Evolutionary conservation across 2,113 vertebrate genomes (phyloP), one percentile per base, ranked within the genome.

Genomic region (Diphyllodes magnificus): DNA sequence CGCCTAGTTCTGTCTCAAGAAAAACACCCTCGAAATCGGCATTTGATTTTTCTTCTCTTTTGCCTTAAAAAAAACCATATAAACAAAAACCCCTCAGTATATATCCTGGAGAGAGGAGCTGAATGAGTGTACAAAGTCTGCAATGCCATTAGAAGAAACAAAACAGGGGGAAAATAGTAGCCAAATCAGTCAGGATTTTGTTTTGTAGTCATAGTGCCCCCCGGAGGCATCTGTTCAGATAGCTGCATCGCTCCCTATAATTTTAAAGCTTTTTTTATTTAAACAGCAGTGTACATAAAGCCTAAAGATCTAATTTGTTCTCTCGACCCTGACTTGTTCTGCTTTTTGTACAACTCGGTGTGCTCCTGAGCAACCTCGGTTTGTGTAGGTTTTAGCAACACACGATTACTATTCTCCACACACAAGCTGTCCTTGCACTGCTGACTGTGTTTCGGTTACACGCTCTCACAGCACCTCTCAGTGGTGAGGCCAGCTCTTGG

Each of bases 181-280:
- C 8, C 14, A 19, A 39, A 10, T 6, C 11, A 7, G 40, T 0
- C 21, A 30, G 24, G 10, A 28, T 25, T 54, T 45, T 63, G 54
- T 42, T 44, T 27, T 33, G 85, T 50, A 45, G 72, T 33, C 93
- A 93, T 28, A 96, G 80, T 96, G 97, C 97, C 97, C 95, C 59
- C 97, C 6, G 8, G 96, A 64, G 97, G 95, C 33, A 10, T 3
- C 22, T 22, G 37, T 5, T 47, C 68, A 60, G 28, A 21, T 0
- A 42, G 13, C 33, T 24, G 37, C 63, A 5, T 1, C 16, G 30
- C 45, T 73, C 13, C 8, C 31, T 9, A 0, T 6, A 3, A 35
- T 4, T 65, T 70, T 42, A 47, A 42, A 45, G 2, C 8, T 37
- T n/a, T 0, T 33, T 27, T 45, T 27, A 13, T 33, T 59, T 20